A percentile compares a stretch with the other conserved stretches of the same genome.
These are phyloP conservation scores for Eurosta solidaginis DNA, from an alignment of 1,140 invertebrate species.

Conservation along the genomic window DNA sequence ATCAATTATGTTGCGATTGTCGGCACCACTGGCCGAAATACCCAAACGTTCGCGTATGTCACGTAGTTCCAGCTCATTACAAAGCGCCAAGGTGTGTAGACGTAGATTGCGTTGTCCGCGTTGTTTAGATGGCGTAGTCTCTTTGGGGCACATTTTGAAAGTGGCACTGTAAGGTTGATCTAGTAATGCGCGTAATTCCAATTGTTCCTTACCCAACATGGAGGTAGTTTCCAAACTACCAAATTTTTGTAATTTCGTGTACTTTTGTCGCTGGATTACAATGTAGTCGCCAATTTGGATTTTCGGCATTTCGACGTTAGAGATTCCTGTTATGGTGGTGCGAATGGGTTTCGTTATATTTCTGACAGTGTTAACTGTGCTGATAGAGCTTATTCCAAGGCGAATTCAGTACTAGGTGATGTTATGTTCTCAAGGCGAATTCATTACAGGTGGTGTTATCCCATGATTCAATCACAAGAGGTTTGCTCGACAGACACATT, in stretches of 20 bases:
- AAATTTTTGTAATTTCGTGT: slow-evolving; percentile 76
- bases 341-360: background rate
- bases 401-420: too few species aligned
- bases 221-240: slow-evolving; percentile 65
- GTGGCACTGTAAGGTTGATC: slow-evolving; percentile 77
- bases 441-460: too few species aligned
- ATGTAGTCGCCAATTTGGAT: slow-evolving; percentile 72
- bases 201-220: slow-evolving; percentile 71
- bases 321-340: background rate
- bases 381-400: too few species aligned
- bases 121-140: slow-evolving; percentile 40
- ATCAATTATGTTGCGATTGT: slow-evolving; percentile 85
- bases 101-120: slow-evolving; percentile 62
- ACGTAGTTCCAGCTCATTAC: slow-evolving; percentile 61
- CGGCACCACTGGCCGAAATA: slow-evolving; percentile 68
- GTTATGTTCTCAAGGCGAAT: too few species aligned
- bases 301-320: background rate
- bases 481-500: too few species aligned
- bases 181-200: slow-evolving; percentile 72
- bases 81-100: slow-evolving; percentile 64
- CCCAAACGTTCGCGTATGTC: slow-evolving; percentile 62
- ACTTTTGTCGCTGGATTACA: slow-evolving; percentile 75
- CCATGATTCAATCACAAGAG: too few species aligned
- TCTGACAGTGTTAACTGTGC: too few species aligned
- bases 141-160: slow-evolving; percentile 75